Evolutionary conservation across 2,888 invertebrate species (phyloP).

Genomic region (Arctia plantaginis): DNA sequence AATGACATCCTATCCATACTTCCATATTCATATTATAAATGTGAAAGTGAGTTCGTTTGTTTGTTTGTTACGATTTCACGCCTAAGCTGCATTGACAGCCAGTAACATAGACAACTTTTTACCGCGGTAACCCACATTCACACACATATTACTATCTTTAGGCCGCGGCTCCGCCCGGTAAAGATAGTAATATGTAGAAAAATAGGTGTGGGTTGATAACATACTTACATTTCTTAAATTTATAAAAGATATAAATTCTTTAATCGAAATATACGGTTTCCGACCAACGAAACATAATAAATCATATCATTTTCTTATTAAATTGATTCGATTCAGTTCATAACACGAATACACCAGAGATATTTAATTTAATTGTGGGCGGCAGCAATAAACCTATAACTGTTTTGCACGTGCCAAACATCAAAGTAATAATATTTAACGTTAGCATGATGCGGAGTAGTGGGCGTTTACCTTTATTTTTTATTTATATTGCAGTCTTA

Average conservation of each 20-base stretch:
- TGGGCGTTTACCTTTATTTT: conserved; percentile 27
- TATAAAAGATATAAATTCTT: neutral
- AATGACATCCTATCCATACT: no score
- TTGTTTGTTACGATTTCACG: no score
- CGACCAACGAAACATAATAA: conserved; percentile 5
- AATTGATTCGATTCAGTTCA: conserved; percentile 34
- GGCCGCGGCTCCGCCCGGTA: no score
- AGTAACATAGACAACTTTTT: no score
- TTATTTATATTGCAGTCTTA: conserved; percentile 11
- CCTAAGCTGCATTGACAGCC: no score
- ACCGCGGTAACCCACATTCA: no score
- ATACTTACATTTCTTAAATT: neutral
- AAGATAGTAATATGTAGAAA: no score
- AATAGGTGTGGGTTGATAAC: no score
- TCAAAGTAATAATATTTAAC: conserved; percentile 12
- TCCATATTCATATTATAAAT: no score
- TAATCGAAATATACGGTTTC: neutral
- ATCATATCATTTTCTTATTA: conserved; percentile 19
- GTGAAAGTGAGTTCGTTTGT: no score
- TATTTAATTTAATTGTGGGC: conserved; percentile 37
- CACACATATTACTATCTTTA: no score
- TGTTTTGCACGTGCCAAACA: conserved; percentile 38
- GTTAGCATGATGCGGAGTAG: conserved; percentile 23
- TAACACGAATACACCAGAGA: conserved; percentile 31
- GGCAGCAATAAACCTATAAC: conserved; percentile 33